phyloP scores from a whole-genome alignment of 2,797 vertebrate genomes.

The Chaetodon trifasciatus region DNA sequence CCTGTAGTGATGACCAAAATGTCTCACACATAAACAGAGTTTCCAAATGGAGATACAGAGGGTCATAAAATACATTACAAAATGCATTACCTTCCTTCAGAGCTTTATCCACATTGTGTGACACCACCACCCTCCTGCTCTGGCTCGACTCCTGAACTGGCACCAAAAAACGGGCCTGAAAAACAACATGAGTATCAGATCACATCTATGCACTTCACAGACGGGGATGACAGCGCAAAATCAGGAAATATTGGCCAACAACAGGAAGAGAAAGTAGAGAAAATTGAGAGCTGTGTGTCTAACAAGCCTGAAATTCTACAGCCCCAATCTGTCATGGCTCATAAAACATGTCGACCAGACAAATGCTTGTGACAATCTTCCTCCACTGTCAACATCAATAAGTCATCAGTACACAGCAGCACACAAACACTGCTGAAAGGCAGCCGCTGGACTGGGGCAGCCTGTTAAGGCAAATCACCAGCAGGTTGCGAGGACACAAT shows the following conservation, averaged over 20 bases:
- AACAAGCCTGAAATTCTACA: conserved; percentile 15
- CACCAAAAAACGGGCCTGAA: conserved; percentile 87
- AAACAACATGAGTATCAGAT: conserved; percentile 28
- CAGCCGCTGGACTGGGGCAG: conserved; percentile 7
- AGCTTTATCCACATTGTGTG: conserved; percentile 96
- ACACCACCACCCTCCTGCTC: conserved; percentile 92
- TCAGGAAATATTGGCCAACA: conserved; percentile 6
- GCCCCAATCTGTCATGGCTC: conserved; percentile 3
- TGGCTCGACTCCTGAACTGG: conserved; percentile 87
- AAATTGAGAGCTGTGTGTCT: background rate
- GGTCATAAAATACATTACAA: background rate
- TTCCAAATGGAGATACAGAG: background rate
- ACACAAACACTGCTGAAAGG: conserved; percentile 16
- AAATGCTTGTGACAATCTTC: conserved; percentile 46
- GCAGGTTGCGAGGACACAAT: conserved; percentile 7
- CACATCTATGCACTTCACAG: conserved; percentile 11
- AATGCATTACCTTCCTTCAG: conserved; percentile 93
- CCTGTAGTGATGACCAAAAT: background rate
- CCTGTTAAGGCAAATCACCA: conserved; percentile 8
- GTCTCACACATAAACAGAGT: background rate
- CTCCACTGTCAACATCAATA: conserved; percentile 57
- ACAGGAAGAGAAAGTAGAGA: background rate
- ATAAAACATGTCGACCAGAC: conserved; percentile 30
- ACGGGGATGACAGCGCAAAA: background rate
- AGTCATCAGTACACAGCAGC: conserved; percentile 44